phyloP scores from a whole-genome alignment of 2,888 invertebrate genomes.

The Digitonthophagus gazella region DNA sequence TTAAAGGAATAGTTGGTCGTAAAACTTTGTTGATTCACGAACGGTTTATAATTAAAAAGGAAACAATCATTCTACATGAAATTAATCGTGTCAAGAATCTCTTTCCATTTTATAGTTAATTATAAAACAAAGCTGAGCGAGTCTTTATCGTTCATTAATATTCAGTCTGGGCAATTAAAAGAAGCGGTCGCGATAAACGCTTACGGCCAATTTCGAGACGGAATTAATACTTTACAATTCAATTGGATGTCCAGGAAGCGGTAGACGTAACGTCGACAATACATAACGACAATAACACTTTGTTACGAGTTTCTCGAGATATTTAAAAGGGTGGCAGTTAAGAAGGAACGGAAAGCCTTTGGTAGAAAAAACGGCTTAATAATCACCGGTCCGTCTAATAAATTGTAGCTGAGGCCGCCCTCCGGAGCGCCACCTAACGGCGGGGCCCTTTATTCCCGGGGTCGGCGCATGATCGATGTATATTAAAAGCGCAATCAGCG shows the following conservation, averaged over 20 bases:
- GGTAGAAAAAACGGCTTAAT: background rate
- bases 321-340: background rate
- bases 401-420: background rate
- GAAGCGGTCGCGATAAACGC: background rate
- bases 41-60: too few relatives aligned
- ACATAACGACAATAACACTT: constrained; percentile 5
- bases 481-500: constrained; percentile 15
- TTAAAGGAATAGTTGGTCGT: too few relatives aligned
- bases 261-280: constrained; percentile 6
- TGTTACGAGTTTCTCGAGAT: background rate
- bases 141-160: too few relatives aligned
- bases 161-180: background rate
- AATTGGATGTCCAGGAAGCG: background rate
- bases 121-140: background rate
- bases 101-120: too few relatives aligned
- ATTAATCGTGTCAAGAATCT: too few relatives aligned
- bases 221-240: background rate
- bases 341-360: too few relatives aligned
- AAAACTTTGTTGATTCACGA: too few relatives aligned
- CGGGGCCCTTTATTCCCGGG: background rate
- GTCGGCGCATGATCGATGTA: constrained; percentile 9
- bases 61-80: too few relatives aligned
- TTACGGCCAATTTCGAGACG: background rate
- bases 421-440: background rate
- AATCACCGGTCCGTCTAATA: background rate